phyloP scores from a whole-genome alignment of 92 coral and sea anemone genomes.

The Chrysogorgia sp. region DNA sequence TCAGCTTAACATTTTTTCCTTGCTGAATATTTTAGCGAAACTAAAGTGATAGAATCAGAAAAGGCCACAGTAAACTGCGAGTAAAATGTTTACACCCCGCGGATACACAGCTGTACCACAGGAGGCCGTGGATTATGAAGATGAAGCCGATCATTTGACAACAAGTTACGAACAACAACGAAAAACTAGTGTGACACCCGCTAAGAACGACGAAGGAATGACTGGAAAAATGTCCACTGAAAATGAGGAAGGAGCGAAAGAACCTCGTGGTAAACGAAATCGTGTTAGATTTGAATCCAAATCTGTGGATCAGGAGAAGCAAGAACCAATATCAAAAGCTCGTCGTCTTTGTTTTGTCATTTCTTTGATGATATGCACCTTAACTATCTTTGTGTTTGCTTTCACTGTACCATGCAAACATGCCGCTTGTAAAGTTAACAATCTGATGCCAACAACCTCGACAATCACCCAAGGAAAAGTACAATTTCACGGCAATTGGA shows the following conservation, averaged over 20 bases:
- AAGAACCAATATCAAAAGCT: conserved; percentile 26
- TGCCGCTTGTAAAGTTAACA: conserved; percentile 30
- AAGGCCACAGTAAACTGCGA: not conserved
- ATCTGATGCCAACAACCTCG: conserved; percentile 11
- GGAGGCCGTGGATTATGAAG: conserved; percentile 24
- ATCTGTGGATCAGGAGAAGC: conserved; percentile 13
- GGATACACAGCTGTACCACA: conserved; percentile 42
- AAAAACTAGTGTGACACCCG: not conserved
- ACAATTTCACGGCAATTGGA: conserved; percentile 29
- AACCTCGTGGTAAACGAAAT: conserved; percentile 28
- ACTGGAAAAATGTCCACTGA: not conserved
- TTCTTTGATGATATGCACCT: conserved; percentile 31
- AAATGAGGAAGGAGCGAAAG: conserved; percentile 14
- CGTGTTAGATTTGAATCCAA: conserved; percentile 17
- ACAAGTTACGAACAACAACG: not conserved
- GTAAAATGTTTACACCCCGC: conserved; percentile 32
- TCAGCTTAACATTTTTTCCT: too few relatives aligned
- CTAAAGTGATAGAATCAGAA: not conserved
- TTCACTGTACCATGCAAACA: conserved; percentile 33
- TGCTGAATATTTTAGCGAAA: too few relatives aligned
- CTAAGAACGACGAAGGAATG: not conserved
- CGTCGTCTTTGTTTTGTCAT: conserved; percentile 27
- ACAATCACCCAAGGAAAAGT: conserved; percentile 14
- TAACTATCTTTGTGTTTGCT: conserved; percentile 40
- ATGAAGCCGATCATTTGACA: conserved; percentile 9